Evolutionary conservation across 1,140 invertebrate species (phyloP), one percentile per base, ranked within the genome.

Genomic region (Drosophila triauraria): DNA sequence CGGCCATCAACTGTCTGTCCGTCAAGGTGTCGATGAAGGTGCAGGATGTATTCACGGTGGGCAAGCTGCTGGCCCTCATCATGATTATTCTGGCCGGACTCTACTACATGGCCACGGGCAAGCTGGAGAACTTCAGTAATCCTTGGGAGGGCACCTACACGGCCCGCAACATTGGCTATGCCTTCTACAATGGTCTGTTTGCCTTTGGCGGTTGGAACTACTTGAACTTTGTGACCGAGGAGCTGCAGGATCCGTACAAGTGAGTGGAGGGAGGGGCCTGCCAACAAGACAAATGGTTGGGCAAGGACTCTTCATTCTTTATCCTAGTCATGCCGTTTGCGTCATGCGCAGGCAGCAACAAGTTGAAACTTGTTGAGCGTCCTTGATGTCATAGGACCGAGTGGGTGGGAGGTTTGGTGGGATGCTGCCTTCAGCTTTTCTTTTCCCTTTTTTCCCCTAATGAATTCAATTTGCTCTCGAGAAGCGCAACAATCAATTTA

Each of bases 181-280:
- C 97, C 0, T 98, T 98, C 84, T 99, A 98, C 93, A 97, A 97
- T 0, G 98, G 98, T n/a, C 94, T 99, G 1, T 99, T 99, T 94
- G 98, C 98, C n/a, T 99, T 99, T 93, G 97, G 98, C 53, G 98
- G 98, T 46, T 99, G 97, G 97, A 98, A 98, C 92, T 98, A 97
- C 93, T 94, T 98, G 44, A 98, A 98, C 93, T 98, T 98, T 93
- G 97, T 99, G 35, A 98, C 98, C 23, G 97, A 98, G 94, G 98
- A 99, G 93, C 94, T 99, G 13, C 96, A 98, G 93, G 97, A 99
- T 93, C 98, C 98, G 10, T 97, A 97, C 94, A 97, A 95, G 97
- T 98, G 93, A 95, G 94, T 94, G 7, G 15, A n/a, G n/a, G 6
- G 17, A 38, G 3, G 1, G 23, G 27, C 17, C 32, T 70, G 64